A percentile compares a stretch with the other conserved stretches of the same genome.
Evolutionary conservation across 2,797 vertebrate species (phyloP).

Genomic region (Cetoscarus ocellatus): DNA sequence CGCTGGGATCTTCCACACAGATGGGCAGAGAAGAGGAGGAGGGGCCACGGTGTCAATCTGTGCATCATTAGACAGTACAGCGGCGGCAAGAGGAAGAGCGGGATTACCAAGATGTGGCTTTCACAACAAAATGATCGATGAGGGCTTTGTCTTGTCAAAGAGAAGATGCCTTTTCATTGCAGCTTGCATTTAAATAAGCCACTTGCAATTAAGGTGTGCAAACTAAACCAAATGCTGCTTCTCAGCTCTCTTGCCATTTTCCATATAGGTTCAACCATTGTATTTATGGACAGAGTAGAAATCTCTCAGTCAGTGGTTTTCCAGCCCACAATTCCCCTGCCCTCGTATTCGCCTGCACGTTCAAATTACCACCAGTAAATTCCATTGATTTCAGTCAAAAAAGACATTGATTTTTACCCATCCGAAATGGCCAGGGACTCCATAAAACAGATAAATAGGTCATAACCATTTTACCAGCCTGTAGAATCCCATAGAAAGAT

Average conservation of each 20-base stretch:
- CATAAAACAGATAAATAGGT: conserved; percentile 87
- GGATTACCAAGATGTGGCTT: conserved; percentile 78
- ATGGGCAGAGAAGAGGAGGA: conserved; percentile 70
- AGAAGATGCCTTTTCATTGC: conserved; percentile 59
- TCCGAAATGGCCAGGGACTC: conserved; percentile 80
- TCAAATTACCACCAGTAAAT: conserved; percentile 79
- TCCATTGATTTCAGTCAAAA: conserved; percentile 79
- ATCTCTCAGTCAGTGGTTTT: conserved; percentile 48
- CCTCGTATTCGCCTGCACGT: conserved; percentile 34
- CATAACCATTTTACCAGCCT: conserved; percentile 87
- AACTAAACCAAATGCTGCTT: conserved; percentile 2
- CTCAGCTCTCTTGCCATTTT: conserved; percentile 6
- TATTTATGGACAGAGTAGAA: conserved; percentile 44
- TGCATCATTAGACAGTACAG: conserved; percentile 82
- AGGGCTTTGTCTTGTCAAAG: conserved; percentile 68
- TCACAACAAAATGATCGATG: conserved; percentile 78
- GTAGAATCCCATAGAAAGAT: conserved; percentile 81
- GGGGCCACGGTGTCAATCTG: conserved; percentile 80
- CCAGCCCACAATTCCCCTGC: conserved; percentile 36
- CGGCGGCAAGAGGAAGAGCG: conserved; percentile 71
- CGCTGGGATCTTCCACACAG: conserved; percentile 78
- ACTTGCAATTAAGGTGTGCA: conserved; percentile 22
- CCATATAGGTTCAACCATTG: conserved; percentile 1
- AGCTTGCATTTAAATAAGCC: conserved; percentile 38
- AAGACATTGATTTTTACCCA: conserved; percentile 82